Evolutionary conservation across 2,113 vertebrate species (phyloP).

Genomic region (Ictalurus furcatus): DNA sequence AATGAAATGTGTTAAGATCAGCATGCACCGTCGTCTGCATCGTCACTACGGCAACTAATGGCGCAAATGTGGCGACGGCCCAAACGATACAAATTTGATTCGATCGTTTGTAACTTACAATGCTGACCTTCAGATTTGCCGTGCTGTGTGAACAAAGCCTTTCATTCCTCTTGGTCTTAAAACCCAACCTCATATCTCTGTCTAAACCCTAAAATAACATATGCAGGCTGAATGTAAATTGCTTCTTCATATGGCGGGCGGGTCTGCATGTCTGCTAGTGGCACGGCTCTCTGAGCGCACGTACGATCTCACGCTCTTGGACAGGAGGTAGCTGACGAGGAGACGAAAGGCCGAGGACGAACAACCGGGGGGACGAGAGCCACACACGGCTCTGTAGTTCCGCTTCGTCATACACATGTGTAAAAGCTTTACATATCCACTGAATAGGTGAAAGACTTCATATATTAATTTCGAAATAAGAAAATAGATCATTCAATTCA

Average conservation of each 20-base stretch:
- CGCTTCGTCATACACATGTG: background rate
- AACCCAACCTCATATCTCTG: background rate
- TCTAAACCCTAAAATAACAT: background rate
- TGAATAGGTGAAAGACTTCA: slow-evolving; percentile 23
- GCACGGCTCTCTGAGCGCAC: slow-evolving; percentile 56
- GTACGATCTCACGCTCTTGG: slow-evolving; percentile 64
- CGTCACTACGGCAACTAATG: background rate
- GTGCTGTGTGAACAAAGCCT: background rate
- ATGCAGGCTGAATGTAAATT: background rate
- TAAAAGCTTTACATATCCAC: background rate
- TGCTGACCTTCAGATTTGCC: background rate
- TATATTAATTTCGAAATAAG: slow-evolving; percentile 49
- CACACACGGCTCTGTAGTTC: background rate
- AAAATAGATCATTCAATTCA: slow-evolving; percentile 36
- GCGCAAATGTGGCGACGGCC: background rate
- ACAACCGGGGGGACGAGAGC: background rate
- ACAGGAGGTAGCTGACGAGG: slow-evolving; percentile 73
- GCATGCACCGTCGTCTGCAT: background rate
- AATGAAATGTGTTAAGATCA: background rate
- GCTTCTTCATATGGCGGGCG: background rate
- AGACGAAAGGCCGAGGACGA: slow-evolving; percentile 40
- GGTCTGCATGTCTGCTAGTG: slow-evolving; percentile 63
- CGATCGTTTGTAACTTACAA: background rate
- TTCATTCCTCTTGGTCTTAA: background rate
- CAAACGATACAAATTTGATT: background rate